Evolutionary conservation across 1,140 invertebrate species (phyloP).

Genomic region (Drosophila ambigua): DNA sequence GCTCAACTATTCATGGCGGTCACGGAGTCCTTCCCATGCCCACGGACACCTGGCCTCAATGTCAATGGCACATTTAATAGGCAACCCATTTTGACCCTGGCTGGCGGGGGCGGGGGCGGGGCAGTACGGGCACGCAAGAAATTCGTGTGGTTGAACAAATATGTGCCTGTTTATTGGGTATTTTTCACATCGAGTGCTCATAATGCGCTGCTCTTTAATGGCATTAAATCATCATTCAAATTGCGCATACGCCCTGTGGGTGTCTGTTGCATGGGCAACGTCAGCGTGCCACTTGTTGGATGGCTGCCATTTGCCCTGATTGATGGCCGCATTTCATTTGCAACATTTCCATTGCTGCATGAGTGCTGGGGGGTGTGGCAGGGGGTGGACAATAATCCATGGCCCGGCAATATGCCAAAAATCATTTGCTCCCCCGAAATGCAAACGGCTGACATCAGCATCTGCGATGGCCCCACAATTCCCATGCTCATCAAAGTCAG

Average conservation of each 20-base stretch:
- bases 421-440: slow-evolving; percentile 14
- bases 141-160: slow-evolving; percentile 4
- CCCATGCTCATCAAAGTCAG: slow-evolving; percentile 14
- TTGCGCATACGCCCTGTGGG: slow-evolving; percentile 29
- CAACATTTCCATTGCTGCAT: slow-evolving; percentile 25
- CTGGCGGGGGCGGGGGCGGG: slow-evolving; percentile 17
- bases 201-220: slow-evolving; percentile 28
- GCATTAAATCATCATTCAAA: slow-evolving; percentile 40
- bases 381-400: slow-evolving; percentile 9
- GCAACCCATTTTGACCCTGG: slow-evolving; percentile 26
- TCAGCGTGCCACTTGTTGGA: slow-evolving; percentile 48
- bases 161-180: not conserved
- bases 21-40: slow-evolving; percentile 8
- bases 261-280: slow-evolving; percentile 9
- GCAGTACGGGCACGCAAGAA: not conserved
- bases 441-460: slow-evolving; percentile 1
- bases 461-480: slow-evolving; percentile 9
- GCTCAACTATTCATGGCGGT: slow-evolving; percentile 28
- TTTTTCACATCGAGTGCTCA: slow-evolving; percentile 9
- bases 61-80: slow-evolving; percentile 30
- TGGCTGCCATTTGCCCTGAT: slow-evolving; percentile 20
- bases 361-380: not conserved
- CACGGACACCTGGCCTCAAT: slow-evolving; percentile 42
- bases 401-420: slow-evolving; percentile 34
- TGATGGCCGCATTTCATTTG: slow-evolving; percentile 47